Evolutionary conservation across 2,888 invertebrate species (phyloP), one percentile per base, ranked within the genome.

Genomic region (Apotomis betuletana): DNA sequence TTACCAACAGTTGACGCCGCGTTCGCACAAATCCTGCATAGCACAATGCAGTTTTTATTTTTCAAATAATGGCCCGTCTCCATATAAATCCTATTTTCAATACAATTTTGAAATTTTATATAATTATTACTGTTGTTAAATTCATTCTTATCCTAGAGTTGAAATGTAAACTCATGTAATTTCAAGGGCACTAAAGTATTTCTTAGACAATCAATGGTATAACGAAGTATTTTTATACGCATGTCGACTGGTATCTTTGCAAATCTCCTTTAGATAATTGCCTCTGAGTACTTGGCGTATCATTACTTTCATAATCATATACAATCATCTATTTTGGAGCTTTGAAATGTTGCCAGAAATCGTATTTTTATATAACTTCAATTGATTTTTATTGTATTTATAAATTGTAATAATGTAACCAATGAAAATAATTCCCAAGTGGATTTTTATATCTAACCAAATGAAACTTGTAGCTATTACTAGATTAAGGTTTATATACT

Each of bases 381-480:
- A 41, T 41, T 3, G 6, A 6, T 41, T 41, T 41, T 6, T 41
- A 49, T 49, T 49, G 49, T 49, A 49, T 49, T 49, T 49, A 41
- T 41, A 49, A 6, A 54, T 15, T 15, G 13, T 15, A 49, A 49
- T 9, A 8, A 44, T 49, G 49, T 49, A 49, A 49, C 49, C 49
- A 9, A 49, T 49, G 9, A 49, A 49, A 49, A 49, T 49, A 49
- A 49, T 49, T 9, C 10, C 9, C 3, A 41, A 9, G 5, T 49
- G 10, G 9, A 49, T 49, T 46, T 65, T 65, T 59, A 67, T 51
- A 51, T 36, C 15, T 70, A 67, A 60, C 65, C 60, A 55, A 70
- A 67, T 65, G 36, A 64, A 52, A 64, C 44, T n/a, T 64, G 46
- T 57, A 49, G 9, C 10, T 49, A 57, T 65, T 65, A 46, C 46